Evolutionary conservation across 1,140 invertebrate genomes (phyloP).

Genomic region (Potamilus streckersoni): DNA sequence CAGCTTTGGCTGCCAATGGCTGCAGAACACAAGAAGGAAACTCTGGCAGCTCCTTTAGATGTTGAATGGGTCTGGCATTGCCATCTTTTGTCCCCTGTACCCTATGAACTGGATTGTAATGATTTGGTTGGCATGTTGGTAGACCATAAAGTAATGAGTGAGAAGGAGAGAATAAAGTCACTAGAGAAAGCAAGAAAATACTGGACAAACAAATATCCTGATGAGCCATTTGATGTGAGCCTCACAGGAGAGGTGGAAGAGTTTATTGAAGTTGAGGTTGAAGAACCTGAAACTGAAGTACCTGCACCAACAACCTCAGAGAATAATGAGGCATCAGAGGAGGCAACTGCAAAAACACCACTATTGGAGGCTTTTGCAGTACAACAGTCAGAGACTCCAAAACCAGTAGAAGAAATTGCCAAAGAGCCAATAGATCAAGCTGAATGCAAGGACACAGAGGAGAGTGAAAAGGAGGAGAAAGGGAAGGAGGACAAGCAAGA

Average conservation of each 20-base stretch:
- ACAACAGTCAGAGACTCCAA: no score
- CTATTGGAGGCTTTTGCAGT: no score
- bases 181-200: conserved; percentile 40
- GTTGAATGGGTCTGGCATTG: conserved; percentile 72
- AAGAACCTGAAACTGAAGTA: background rate
- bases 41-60: conserved; percentile 68
- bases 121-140: conserved; percentile 61
- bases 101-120: conserved; percentile 68
- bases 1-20: conserved; percentile 68
- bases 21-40: conserved; percentile 48
- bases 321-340: conserved; percentile 5
- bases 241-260: conserved; percentile 25
- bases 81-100: conserved; percentile 67
- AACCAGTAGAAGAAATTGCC: no score
- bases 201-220: conserved; percentile 47
- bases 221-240: conserved; percentile 51
- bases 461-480: no score
- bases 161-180: conserved; percentile 40
- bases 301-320: conserved; percentile 2
- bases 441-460: no score
- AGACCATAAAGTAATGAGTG: conserved; percentile 65
- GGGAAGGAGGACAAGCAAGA: no score
- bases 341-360: background rate
- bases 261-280: background rate
- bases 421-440: no score